Evolutionary conservation across 2,113 vertebrate species (phyloP).

Genomic region (Mungos mungo): DNA sequence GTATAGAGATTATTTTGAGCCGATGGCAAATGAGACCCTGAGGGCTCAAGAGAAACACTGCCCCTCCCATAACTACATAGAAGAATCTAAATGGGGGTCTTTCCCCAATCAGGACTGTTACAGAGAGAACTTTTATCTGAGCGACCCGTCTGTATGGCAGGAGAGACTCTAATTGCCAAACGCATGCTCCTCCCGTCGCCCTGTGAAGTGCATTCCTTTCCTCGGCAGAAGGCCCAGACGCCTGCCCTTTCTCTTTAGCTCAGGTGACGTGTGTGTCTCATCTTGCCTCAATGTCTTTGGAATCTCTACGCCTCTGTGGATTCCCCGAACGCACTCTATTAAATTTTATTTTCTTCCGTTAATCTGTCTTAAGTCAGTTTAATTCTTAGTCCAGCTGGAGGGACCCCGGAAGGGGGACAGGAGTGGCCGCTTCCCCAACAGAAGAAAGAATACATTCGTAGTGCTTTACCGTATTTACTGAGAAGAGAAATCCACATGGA

Average conservation of each 20-base stretch:
- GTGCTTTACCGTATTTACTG: not conserved
- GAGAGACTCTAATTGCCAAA: not conserved
- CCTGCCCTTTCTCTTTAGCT: not conserved
- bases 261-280: not conserved
- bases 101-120: not conserved
- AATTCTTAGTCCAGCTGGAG: not conserved
- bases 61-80: not conserved
- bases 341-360: not conserved
- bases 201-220: not conserved
- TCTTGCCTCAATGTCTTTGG: not conserved
- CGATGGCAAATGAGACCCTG: not conserved
- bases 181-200: not conserved
- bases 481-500: not conserved
- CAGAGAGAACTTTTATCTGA: not conserved
- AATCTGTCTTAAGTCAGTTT: not conserved
- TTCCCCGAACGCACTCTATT: not conserved
- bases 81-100: not conserved
- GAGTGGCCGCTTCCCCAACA: not conserved
- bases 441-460: not conserved
- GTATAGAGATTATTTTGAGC: not conserved
- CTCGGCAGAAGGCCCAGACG: not conserved
- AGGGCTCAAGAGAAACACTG: not conserved
- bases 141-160: not conserved
- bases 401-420: not conserved
- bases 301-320: not conserved